Percentiles rank a stretch among this genome's conserved stretches.
Evolutionary conservation across 1,140 invertebrate species (phyloP).

Genomic region (Eumaeus atala): DNA sequence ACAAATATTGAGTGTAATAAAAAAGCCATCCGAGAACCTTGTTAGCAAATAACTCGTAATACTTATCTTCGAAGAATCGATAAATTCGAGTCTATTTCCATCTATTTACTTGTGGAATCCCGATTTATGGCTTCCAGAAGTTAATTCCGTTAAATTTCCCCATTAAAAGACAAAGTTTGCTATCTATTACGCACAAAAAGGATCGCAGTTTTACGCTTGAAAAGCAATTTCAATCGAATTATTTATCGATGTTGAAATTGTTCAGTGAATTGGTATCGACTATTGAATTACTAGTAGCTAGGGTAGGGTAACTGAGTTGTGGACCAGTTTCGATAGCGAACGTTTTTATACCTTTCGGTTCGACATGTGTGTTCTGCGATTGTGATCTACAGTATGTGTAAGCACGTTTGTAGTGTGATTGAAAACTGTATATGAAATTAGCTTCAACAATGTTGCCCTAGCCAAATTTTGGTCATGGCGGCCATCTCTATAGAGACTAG

Average conservation of each 20-base stretch:
- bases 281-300: conserved; percentile 11
- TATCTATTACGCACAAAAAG: conserved; percentile 10
- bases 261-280: conserved; percentile 10
- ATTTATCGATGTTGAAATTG: conserved; percentile 12
- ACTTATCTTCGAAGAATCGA: conserved; percentile 11
- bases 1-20: neutral
- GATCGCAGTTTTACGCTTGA: conserved; percentile 9
- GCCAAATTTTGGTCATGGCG: too few species aligned
- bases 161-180: conserved; percentile 4
- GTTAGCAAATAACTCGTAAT: neutral
- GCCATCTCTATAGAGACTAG: too few species aligned
- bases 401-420: too few species aligned
- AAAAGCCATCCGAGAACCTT: neutral
- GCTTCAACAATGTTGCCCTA: too few species aligned
- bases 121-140: conserved; percentile 18
- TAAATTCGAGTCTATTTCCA: conserved; percentile 13
- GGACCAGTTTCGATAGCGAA: conserved; percentile 6
- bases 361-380: neutral
- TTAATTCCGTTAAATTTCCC: conserved; percentile 18
- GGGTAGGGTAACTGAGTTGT: conserved; percentile 9
- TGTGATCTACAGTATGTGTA: neutral
- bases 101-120: conserved; percentile 18
- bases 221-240: conserved; percentile 13
- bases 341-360: neutral
- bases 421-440: too few species aligned